phyloP scores from a whole-genome alignment of 1,140 invertebrate genomes.

The Nasonia giraulti region DNA sequence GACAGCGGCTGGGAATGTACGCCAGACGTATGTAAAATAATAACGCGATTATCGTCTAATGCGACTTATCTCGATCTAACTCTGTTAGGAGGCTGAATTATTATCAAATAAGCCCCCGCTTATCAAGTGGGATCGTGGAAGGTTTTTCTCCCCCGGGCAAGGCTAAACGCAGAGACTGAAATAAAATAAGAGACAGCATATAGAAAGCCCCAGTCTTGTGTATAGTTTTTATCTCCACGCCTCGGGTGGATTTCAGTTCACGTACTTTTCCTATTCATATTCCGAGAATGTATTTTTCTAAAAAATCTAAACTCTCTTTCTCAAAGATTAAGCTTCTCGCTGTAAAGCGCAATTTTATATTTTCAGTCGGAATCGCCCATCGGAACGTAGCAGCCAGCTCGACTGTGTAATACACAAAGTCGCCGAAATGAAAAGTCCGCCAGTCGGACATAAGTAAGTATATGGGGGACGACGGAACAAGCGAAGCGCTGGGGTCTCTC shows the following conservation, averaged over 20 bases:
- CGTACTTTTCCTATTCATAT: conserved; percentile 3
- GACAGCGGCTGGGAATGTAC: too few relatives aligned
- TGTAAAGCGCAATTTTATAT: too few relatives aligned
- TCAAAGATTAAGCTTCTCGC: too few relatives aligned
- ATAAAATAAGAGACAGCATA: conserved; percentile 26
- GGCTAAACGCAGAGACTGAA: background rate
- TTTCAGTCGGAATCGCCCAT: too few relatives aligned
- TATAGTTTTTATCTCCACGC: conserved; percentile 45
- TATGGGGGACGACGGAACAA: conserved; percentile 43
- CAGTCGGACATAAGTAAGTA: background rate
- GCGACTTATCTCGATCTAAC: background rate
- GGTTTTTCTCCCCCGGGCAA: background rate
- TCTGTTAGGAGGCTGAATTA: background rate
- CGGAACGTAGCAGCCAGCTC: too few relatives aligned
- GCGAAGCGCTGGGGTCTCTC: conserved; percentile 33
- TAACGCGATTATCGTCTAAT: background rate
- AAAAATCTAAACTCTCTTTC: background rate
- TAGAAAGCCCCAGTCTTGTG: background rate
- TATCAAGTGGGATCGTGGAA: background rate
- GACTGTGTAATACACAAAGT: background rate
- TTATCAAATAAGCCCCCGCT: conserved; percentile 13
- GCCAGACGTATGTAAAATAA: background rate
- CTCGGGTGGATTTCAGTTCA: conserved; percentile 20
- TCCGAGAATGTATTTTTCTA: background rate
- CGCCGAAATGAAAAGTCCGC: background rate